A percentile compares a stretch with the other conserved stretches of the same genome.
phyloP scores from a whole-genome alignment of 2,797 vertebrate species.

The Podarcis lilfordi region DNA sequence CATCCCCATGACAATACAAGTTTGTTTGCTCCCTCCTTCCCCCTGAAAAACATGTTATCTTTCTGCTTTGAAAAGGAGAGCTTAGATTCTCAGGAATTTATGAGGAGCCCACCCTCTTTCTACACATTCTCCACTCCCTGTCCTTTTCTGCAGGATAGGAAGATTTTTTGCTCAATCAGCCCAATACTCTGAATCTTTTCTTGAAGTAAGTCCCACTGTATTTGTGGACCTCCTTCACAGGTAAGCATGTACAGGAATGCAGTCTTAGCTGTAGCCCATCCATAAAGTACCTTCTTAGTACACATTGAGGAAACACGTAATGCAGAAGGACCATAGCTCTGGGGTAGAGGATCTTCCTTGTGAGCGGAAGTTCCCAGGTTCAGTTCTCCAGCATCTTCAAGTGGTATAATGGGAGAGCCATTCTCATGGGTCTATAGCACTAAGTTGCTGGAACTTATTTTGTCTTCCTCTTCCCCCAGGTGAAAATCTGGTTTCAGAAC shows the following conservation, averaged over 20 bases:
- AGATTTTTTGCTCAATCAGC: background rate
- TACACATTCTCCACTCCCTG: background rate
- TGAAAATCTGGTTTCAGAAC: conserved; percentile 88
- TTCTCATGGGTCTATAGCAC: background rate
- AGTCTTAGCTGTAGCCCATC: background rate
- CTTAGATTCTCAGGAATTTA: conserved; percentile 28
- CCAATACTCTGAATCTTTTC: background rate
- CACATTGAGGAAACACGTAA: too few species aligned
- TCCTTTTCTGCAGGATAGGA: background rate
- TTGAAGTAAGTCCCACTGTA: background rate
- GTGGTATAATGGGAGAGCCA: too few species aligned
- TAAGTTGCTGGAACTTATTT: background rate
- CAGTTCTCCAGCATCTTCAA: too few species aligned
- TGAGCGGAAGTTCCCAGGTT: too few species aligned
- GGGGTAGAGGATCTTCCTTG: too few species aligned
- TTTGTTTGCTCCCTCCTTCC: background rate
- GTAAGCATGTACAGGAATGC: background rate
- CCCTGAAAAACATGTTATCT: conserved; percentile 1
- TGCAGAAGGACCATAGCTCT: too few species aligned
- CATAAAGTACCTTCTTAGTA: too few species aligned
- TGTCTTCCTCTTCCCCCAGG: conserved; percentile 64
- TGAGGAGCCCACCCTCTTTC: background rate
- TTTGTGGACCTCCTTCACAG: background rate
- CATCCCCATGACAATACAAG: background rate
- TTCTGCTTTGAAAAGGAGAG: conserved; percentile 14